Base-by-base conservation (phyloP, 2,797 vertebrate species). In the Melanotaenia pygmaea region DNA sequence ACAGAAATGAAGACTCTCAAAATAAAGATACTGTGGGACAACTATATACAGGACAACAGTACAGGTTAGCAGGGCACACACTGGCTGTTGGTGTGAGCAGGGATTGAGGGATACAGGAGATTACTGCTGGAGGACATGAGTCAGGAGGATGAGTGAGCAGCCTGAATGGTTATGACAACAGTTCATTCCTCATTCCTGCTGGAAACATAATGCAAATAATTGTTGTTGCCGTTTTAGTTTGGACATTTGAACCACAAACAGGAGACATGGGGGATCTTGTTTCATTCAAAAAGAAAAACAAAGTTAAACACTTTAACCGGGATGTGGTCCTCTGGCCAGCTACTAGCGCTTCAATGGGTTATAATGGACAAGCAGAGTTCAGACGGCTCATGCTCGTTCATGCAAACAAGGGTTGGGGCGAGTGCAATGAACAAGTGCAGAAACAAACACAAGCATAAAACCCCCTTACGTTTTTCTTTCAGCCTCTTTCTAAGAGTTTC, bases 401-500 rank as follows among this genome's bases (percentile, higher is more conserved):
- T 94, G 94, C 94, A 94, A 80, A 90, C 80, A 86, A 68, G 88
- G 73, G 70, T 84, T 67, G 78, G 80, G 87, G 77, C 77, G 80
- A 81, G 86, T 86, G 88, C 85, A 84, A 69, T 51, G 3, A 82
- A 76, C 69, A 82, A 64, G 82, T 87, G 83, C 84, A 85, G 72
- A 74, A 70, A 83, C 75, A 75, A 88, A 92, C 73, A 86, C 68
- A 91, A 72, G 83, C 72, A 90, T 93, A 93, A 94, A 79, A 85
- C 74, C 58, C 81, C 92, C 98, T 98, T 98, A 98, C 98, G 96
- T 98, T 99, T 99, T 86, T 98, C 97, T 95, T 97, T 98, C 89
- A 98, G 96, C 96, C 97, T 98, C 96, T 96, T 97, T 96, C 96
- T 98, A 96, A 96, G 96, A 93, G 95, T 94, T 92, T 98, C 97